Evolutionary conservation across 2,113 vertebrate genomes (phyloP), one percentile per base, ranked within the genome.

Genomic region (Onychorhynchus coronatus): DNA sequence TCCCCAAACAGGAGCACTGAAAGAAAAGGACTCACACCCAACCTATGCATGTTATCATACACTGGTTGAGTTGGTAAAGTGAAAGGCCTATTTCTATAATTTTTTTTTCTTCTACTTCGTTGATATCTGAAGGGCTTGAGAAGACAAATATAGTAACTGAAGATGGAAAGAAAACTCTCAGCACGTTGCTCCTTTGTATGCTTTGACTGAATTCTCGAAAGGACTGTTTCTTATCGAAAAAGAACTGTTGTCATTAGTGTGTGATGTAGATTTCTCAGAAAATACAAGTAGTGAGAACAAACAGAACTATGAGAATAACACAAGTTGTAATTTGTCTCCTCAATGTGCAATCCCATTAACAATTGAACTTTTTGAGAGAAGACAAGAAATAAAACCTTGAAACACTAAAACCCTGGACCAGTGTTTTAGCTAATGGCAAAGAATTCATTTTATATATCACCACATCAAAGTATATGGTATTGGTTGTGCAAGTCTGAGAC

Each of bases 1-100:
- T 96, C 92, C 72, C 75, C 95, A 93, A 93, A 94, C 68, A 92
- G 82, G 44, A 95, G 75, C 42, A 56, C 30, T 72, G 76, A 68
- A 79, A 92, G 84, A 83, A 91, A 96, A 88, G 72, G 91, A 80
- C 92, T 85, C n/a, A 25, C 61, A 88, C 61, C 7, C 72, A 83
- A 84, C 52, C 65, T 92, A 24, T 93, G 55, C 61, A 61, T 35
- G 50, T 88, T 93, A 77, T 59, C 79, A 84, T 49, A 65, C 24
- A 71, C 56, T 0, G 2, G 30, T 50, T 73, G 46, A 89, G 79
- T 21, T 91, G 42, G 84, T 79, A 86, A 80, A 86, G 28, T 70
- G 42, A 88, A 88, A 77, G 37, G 17, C 9, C 22, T 66, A 25
- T 79, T 89, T 91, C 65, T 85, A 16, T 17, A 42, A 19, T 66